phyloP scores from a whole-genome alignment of 2,888 invertebrate species.

The Helicoverpa assulta region DNA sequence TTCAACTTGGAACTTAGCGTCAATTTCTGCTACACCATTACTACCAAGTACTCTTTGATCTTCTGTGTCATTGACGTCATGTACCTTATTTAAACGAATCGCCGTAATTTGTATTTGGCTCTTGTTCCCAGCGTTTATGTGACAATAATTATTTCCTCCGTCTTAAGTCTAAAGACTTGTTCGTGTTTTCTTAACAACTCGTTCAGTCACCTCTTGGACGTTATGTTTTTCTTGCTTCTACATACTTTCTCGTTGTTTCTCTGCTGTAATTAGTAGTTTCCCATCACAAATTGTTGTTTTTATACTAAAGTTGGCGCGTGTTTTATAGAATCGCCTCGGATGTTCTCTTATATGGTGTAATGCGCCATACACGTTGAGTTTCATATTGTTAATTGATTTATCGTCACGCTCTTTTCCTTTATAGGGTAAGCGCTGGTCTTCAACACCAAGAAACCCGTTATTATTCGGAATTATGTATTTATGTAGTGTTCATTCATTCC shows the following conservation, averaged over 20 bases:
- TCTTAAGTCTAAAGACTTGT: slow-evolving; percentile 59
- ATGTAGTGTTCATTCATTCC: slow-evolving; percentile 16
- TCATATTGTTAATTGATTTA: slow-evolving; percentile 62
- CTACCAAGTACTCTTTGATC: slow-evolving; percentile 51
- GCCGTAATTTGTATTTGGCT: slow-evolving; percentile 27
- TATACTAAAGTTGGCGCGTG: slow-evolving; percentile 44
- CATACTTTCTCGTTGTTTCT: slow-evolving; percentile 56
- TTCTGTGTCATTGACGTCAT: slow-evolving; percentile 49
- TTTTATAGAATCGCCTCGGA: slow-evolving; percentile 51
- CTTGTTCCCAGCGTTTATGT: slow-evolving; percentile 22
- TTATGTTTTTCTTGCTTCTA: slow-evolving; percentile 40
- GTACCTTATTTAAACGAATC: slow-evolving; percentile 36
- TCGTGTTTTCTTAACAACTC: slow-evolving; percentile 50
- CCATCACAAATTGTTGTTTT: slow-evolving; percentile 51
- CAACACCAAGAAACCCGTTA: slow-evolving; percentile 50
- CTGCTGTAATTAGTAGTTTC: slow-evolving; percentile 54
- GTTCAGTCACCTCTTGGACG: slow-evolving; percentile 53
- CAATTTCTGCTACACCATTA: slow-evolving; percentile 19
- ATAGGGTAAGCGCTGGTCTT: slow-evolving; percentile 53
- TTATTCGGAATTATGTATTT: slow-evolving; percentile 36
- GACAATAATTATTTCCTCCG: slow-evolving; percentile 44
- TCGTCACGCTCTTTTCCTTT: slow-evolving; percentile 62
- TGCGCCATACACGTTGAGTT: slow-evolving; percentile 51
- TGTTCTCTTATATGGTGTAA: slow-evolving; percentile 42
- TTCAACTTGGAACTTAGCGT: slow-evolving; percentile 9